These are phyloP conservation scores for Ceratosolen solmsi DNA, from an alignment of 1,140 invertebrate genomes.

Conservation along the genomic window DNA sequence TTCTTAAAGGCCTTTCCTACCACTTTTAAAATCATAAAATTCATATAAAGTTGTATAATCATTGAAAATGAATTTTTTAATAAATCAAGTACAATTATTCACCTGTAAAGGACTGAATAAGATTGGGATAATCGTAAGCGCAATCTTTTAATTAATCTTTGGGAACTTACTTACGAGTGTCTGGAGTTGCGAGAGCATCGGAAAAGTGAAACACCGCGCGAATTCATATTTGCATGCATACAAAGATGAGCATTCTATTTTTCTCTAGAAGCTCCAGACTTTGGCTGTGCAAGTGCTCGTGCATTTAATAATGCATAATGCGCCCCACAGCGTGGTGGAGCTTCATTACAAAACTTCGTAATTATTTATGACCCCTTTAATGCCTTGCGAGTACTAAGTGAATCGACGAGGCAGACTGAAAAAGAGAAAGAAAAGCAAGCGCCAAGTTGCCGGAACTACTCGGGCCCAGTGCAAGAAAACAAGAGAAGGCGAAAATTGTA, in stretches of 20 bases:
- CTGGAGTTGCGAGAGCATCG: background rate
- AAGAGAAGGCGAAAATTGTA: slow-evolving; percentile 16
- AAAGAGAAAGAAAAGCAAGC: background rate
- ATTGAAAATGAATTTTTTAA: no score
- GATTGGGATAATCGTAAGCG: background rate
- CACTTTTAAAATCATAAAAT: no score
- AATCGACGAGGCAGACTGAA: slow-evolving; percentile 17
- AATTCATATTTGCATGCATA: background rate
- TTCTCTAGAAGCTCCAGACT: background rate
- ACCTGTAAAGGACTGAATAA: background rate
- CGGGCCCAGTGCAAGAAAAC: background rate
- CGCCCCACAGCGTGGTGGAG: no score
- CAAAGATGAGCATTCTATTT: background rate
- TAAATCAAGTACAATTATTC: background rate
- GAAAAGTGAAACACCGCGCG: background rate
- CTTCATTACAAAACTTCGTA: slow-evolving; percentile 45
- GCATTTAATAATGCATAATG: slow-evolving; percentile 40
- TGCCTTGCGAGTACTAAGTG: slow-evolving; percentile 31
- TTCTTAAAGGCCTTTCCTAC: no score
- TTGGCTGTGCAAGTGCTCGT: background rate
- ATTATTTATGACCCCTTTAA: slow-evolving; percentile 43
- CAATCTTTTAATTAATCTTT: slow-evolving; percentile 38
- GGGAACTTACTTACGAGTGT: background rate
- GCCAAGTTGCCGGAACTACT: background rate
- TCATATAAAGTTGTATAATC: no score